Percentiles rank a stretch among this genome's conserved stretches.
phyloP scores from a whole-genome alignment of 2,797 vertebrate species.

The Malacoctenus gilli region DNA sequence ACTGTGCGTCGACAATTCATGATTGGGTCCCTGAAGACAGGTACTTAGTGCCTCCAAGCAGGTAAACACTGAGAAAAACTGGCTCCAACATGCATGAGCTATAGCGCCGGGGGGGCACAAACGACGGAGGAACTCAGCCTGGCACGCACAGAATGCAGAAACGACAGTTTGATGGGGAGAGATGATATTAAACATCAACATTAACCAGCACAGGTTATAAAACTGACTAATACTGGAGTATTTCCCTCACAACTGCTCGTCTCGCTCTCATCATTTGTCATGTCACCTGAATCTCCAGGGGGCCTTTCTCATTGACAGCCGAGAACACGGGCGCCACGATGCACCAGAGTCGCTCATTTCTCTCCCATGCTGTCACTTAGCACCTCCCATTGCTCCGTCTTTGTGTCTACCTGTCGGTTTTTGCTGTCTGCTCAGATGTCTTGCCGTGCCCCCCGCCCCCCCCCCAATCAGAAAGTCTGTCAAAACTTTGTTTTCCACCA shows the following conservation, averaged over 20 bases:
- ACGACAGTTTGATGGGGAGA: constrained; percentile 16
- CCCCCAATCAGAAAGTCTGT: constrained; percentile 56
- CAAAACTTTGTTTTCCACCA: constrained; percentile 49
- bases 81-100: constrained; percentile 14
- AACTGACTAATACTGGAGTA: constrained; percentile 21
- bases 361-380: constrained; percentile 66
- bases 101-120: neutral
- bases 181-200: constrained; percentile 30
- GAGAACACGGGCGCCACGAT: constrained; percentile 57
- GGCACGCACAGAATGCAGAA: neutral
- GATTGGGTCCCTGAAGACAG: constrained; percentile 51
- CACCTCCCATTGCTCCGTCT: constrained; percentile 42
- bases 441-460: constrained; percentile 39
- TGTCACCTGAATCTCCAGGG: constrained; percentile 37
- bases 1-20: constrained; percentile 32
- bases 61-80: constrained; percentile 44
- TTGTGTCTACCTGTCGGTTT: constrained; percentile 55
- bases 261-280: constrained; percentile 37
- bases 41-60: constrained; percentile 45
- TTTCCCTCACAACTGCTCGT: constrained; percentile 22
- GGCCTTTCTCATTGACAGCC: constrained; percentile 48
- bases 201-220: constrained; percentile 21
- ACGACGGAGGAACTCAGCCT: neutral
- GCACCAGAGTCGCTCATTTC: constrained; percentile 65
- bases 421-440: constrained; percentile 51